A percentile compares a stretch with the other conserved stretches of the same genome.
Evolutionary conservation across 1,140 invertebrate species (phyloP).

Genomic region (Sarcophaga peregrina): DNA sequence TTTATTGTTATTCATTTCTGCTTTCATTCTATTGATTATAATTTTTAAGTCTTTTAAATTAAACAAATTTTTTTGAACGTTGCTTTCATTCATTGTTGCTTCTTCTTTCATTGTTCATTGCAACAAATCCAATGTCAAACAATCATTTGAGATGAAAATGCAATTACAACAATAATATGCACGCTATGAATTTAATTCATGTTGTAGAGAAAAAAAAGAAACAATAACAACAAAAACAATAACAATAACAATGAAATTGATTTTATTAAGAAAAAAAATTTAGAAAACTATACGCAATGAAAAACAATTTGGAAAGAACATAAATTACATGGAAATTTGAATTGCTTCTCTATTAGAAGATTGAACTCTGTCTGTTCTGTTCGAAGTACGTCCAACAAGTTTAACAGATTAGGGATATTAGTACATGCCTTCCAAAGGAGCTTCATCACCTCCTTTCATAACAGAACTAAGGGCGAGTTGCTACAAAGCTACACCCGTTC

Average conservation of each 20-base stretch:
- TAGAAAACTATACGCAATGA: neutral
- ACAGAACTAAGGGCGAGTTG: too few species aligned
- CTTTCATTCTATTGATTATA: neutral
- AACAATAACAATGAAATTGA: too few species aligned
- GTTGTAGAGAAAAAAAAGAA: neutral
- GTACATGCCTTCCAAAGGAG: too few species aligned
- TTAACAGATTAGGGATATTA: too few species aligned
- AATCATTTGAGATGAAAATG: constrained; percentile 22
- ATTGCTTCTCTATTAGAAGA: too few species aligned
- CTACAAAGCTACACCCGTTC: too few species aligned
- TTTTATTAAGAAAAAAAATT: too few species aligned
- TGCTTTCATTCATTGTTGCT: constrained; percentile 12
- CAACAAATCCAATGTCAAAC: constrained; percentile 3
- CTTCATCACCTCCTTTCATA: too few species aligned
- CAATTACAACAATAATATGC: neutral
- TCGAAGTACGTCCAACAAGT: too few species aligned
- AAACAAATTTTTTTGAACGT: too few species aligned
- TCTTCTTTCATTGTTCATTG: neutral
- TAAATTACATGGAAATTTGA: neutral
- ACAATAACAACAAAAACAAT: too few species aligned
- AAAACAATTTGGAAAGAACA: neutral
- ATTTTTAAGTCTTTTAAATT: constrained; percentile 7
- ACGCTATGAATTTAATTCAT: constrained; percentile 4
- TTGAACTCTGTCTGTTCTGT: too few species aligned
- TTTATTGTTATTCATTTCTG: neutral